These are phyloP conservation scores for Phthorimaea operculella DNA, from an alignment of 1,140 invertebrate genomes.

Conservation along the genomic window DNA sequence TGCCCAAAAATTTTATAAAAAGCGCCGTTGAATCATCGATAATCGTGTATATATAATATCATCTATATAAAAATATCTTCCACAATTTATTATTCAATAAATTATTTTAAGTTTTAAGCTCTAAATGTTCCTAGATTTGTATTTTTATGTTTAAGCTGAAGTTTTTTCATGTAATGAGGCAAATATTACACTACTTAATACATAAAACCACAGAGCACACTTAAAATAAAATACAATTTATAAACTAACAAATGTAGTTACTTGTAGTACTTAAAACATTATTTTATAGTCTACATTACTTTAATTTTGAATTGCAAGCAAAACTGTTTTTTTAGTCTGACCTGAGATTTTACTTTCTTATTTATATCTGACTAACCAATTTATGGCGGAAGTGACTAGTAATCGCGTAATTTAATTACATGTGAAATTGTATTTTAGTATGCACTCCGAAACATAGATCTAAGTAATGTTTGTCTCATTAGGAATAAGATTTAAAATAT, in stretches of 20 bases:
- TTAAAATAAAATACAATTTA: neutral
- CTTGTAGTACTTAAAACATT: neutral
- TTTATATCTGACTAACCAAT: too few species aligned
- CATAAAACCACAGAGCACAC: too few species aligned
- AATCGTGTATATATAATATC: neutral
- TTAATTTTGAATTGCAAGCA: neutral
- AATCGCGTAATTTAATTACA: too few species aligned
- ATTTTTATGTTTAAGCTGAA: slow-evolving; percentile 26
- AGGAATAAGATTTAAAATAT: too few species aligned
- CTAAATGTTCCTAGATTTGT: slow-evolving; percentile 60
- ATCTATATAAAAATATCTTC: slow-evolving; percentile 29
- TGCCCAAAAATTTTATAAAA: too few species aligned
- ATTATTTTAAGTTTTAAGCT: slow-evolving; percentile 59
- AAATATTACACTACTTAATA: too few species aligned
- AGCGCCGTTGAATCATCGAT: too few species aligned
- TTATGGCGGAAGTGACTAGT: neutral
- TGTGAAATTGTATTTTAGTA: too few species aligned
- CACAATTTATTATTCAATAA: slow-evolving; percentile 41
- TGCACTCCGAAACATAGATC: too few species aligned
- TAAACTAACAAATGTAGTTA: neutral
- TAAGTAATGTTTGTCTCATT: too few species aligned
- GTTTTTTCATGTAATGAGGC: neutral
- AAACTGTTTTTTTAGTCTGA: too few species aligned
- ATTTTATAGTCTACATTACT: neutral
- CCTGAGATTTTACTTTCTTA: too few species aligned